These are phyloP conservation scores for Microtus oregoni DNA, from an alignment of 2,113 vertebrate genomes.

Conservation along the genomic window DNA sequence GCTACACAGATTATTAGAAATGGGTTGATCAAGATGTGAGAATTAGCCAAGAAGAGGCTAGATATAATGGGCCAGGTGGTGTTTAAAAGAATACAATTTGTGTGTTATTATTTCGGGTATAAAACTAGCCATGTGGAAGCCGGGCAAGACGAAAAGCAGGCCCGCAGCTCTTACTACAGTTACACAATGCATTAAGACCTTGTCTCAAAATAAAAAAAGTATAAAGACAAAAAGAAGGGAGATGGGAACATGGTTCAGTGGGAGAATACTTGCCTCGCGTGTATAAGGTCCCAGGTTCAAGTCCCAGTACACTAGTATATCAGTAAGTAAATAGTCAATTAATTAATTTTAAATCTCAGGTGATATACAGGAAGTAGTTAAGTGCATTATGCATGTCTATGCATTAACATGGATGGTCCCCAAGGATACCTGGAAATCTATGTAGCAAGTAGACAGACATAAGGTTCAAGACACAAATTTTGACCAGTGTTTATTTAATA, in stretches of 20 bases:
- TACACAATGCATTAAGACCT: not conserved
- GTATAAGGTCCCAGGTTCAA: not conserved
- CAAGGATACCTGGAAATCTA: conserved; percentile 10
- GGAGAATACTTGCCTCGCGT: not conserved
- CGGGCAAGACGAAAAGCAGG: too few relatives aligned
- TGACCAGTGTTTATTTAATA: conserved; percentile 33
- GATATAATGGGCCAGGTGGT: too few relatives aligned
- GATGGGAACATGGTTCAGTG: not conserved
- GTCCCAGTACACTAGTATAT: not conserved
- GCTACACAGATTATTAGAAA: too few relatives aligned
- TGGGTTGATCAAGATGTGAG: too few relatives aligned
- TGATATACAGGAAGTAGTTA: conserved; percentile 14
- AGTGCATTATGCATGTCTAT: not conserved
- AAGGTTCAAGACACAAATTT: conserved; percentile 45
- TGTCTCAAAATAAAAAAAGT: not conserved
- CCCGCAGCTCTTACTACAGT: too few relatives aligned
- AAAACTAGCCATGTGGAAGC: too few relatives aligned
- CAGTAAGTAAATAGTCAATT: not conserved
- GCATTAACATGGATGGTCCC: not conserved
- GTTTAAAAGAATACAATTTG: too few relatives aligned
- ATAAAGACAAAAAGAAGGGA: not conserved
- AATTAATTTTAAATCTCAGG: not conserved
- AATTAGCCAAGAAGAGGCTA: too few relatives aligned
- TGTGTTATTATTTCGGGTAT: too few relatives aligned
- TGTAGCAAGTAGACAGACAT: not conserved